phyloP scores from a whole-genome alignment of 2,888 invertebrate genomes.

The Linyphia triangularis region DNA sequence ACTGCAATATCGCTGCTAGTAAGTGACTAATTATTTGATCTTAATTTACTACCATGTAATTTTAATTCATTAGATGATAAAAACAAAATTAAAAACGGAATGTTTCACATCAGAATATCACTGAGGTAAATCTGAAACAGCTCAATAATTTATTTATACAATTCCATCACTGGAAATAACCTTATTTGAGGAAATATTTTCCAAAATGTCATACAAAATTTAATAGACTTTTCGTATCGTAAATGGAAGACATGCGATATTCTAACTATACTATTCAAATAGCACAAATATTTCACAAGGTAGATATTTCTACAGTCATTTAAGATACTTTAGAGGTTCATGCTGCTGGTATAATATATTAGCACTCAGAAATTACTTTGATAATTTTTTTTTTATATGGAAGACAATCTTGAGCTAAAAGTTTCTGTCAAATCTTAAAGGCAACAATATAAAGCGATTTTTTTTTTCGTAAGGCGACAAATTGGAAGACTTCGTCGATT shows the following conservation, averaged over 20 bases:
- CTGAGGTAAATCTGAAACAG: background rate
- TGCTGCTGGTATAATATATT: background rate
- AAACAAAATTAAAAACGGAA: too few relatives aligned
- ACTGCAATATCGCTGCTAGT: too few relatives aligned
- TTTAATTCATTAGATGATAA: too few relatives aligned
- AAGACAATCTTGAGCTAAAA: constrained; percentile 50
- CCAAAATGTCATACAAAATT: background rate
- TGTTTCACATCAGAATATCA: background rate
- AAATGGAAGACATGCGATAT: background rate
- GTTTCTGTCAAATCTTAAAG: constrained; percentile 36
- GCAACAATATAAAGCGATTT: background rate
- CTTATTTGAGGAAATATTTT: background rate
- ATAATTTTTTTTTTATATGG: background rate
- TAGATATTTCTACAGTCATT: background rate
- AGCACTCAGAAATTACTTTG: background rate
- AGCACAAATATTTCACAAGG: background rate
- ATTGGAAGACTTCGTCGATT: constrained; percentile 72
- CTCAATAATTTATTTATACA: background rate
- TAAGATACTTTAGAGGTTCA: background rate
- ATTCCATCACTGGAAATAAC: background rate
- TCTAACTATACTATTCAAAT: background rate
- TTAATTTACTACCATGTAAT: too few relatives aligned
- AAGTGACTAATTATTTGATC: too few relatives aligned
- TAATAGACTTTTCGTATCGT: background rate
- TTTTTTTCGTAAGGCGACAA: constrained; percentile 59